Percentiles rank a stretch among this genome's conserved stretches.
phyloP scores from a whole-genome alignment of 2,797 vertebrate genomes.

The Myioborus melanocephalus region DNA sequence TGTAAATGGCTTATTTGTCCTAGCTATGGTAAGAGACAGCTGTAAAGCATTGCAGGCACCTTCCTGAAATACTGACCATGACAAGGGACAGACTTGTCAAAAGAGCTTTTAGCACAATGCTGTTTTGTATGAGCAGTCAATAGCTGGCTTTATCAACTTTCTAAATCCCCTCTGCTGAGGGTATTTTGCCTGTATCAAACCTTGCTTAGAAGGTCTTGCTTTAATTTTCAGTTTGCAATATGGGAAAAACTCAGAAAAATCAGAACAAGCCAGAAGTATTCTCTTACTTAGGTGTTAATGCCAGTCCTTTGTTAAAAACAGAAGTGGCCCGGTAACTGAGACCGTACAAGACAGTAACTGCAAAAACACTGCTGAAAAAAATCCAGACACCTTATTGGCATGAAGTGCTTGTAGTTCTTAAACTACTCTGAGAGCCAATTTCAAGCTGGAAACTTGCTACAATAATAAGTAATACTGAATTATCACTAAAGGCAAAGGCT shows the following conservation, averaged over 20 bases:
- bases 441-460: neutral
- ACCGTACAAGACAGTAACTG: neutral
- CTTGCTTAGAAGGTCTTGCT: neutral
- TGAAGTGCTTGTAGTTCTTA: neutral
- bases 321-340: neutral
- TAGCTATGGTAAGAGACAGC: neutral
- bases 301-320: neutral
- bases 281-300: neutral
- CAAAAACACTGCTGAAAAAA: neutral
- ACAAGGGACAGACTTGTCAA: neutral
- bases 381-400: neutral
- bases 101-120: neutral
- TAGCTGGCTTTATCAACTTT: neutral
- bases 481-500: neutral
- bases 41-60: neutral
- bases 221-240: neutral
- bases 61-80: neutral
- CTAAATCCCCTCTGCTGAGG: neutral
- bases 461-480: neutral
- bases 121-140: neutral
- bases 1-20: conserved; percentile 17
- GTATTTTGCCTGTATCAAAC: neutral
- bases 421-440: neutral
- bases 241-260: neutral
- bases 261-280: neutral